Percentiles rank a stretch among this genome's conserved stretches.
phyloP scores from a whole-genome alignment of 2,888 invertebrate genomes.

The Kuschelorhynchus macadamiae region DNA sequence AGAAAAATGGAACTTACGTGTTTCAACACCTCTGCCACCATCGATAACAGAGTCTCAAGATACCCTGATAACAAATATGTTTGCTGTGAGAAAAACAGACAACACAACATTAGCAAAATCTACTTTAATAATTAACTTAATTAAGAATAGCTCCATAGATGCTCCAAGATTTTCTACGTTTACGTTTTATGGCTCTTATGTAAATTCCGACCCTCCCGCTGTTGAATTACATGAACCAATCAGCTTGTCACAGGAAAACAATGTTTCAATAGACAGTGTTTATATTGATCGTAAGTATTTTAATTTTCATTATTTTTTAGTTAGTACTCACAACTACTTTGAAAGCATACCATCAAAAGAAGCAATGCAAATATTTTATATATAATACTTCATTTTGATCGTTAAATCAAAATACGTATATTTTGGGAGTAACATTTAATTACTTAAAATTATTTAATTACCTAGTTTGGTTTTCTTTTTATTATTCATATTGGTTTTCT shows the following conservation, averaged over 20 bases:
- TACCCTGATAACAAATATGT: constrained; percentile 44
- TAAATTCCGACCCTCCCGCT: constrained; percentile 14
- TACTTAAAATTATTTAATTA: too few relatives aligned
- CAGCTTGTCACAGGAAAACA: constrained; percentile 5
- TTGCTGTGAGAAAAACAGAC: constrained; percentile 32
- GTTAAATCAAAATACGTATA: too few relatives aligned
- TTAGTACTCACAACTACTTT: too few relatives aligned
- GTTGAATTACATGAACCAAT: constrained; percentile 13
- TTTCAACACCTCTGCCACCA: constrained; percentile 17
- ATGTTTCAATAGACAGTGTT: background rate
- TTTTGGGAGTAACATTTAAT: too few relatives aligned
- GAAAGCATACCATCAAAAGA: too few relatives aligned
- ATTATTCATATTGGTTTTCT: too few relatives aligned
- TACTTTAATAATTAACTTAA: constrained; percentile 51
- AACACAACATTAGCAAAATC: constrained; percentile 32
- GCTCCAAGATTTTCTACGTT: constrained; percentile 22
- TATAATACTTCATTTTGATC: too few relatives aligned
- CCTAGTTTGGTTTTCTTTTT: too few relatives aligned
- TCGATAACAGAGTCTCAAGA: constrained; percentile 21
- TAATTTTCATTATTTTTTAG: too few relatives aligned
- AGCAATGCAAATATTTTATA: too few relatives aligned
- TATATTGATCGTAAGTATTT: constrained; percentile 16
- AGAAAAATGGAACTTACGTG: constrained; percentile 16
- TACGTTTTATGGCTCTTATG: constrained; percentile 29
- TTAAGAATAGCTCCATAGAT: constrained; percentile 7